Conservation (phyloP, 2,888 invertebrate genomes). For the Lysandra coridon region DNA sequence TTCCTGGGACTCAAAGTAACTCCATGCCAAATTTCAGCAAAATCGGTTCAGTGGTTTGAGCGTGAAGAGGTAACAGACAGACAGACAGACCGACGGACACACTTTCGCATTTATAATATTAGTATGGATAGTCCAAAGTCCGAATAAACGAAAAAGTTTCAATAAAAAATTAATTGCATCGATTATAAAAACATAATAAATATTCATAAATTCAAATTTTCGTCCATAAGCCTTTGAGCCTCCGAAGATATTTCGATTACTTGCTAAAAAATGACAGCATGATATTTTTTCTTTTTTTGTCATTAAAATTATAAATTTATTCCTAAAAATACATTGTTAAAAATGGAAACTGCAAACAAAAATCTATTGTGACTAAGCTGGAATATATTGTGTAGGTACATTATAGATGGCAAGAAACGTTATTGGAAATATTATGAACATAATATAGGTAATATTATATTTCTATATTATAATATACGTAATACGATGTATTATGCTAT, state of each 20-base stretch:
- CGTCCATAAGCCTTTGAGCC: not conserved
- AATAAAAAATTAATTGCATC: not conserved
- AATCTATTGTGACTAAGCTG: not conserved
- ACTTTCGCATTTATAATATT: too few relatives aligned
- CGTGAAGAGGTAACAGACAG: too few relatives aligned
- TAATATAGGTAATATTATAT: too few relatives aligned
- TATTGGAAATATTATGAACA: too few relatives aligned
- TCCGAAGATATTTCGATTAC: not conserved
- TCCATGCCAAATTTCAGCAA: too few relatives aligned
- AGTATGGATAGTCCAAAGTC: not conserved
- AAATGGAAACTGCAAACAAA: not conserved
- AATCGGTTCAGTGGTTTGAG: too few relatives aligned
- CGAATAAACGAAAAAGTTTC: not conserved
- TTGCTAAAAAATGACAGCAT: not conserved
- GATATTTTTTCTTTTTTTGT: not conserved
- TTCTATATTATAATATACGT: too few relatives aligned
- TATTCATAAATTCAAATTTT: slow-evolving; percentile 10
- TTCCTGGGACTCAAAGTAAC: too few relatives aligned
- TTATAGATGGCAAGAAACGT: too few relatives aligned
- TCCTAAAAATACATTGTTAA: not conserved
- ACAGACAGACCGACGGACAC: too few relatives aligned
- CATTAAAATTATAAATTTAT: not conserved
- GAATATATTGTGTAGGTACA: not conserved
- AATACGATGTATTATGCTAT: too few relatives aligned
- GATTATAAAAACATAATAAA: slow-evolving; percentile 10